A percentile compares a stretch with the other conserved stretches of the same genome.
phyloP scores from a whole-genome alignment of 2,113 vertebrate genomes.

The Grus americana region DNA sequence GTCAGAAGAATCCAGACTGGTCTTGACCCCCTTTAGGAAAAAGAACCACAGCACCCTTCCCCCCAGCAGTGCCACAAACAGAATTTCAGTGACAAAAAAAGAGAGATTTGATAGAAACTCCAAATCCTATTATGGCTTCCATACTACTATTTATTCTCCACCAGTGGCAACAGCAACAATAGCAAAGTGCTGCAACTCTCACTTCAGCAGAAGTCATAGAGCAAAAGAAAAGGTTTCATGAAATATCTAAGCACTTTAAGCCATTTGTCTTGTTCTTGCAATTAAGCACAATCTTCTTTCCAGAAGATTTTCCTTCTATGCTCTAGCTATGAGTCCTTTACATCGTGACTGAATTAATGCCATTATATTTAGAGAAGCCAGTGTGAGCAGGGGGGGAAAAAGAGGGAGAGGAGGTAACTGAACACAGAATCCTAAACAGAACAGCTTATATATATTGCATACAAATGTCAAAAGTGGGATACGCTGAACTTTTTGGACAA shows the following conservation, averaged over 20 bases:
- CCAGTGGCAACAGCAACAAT: neutral
- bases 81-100: neutral
- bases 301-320: neutral
- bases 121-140: neutral
- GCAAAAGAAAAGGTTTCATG: neutral
- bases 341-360: neutral
- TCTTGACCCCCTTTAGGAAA: neutral
- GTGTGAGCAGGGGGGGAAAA: neutral
- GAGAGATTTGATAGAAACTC: neutral
- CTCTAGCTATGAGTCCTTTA: neutral
- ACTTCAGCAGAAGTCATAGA: neutral
- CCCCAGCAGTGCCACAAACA: accelerated
- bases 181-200: neutral
- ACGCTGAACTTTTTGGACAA: neutral
- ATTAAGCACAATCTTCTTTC: neutral
- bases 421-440: neutral
- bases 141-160: neutral
- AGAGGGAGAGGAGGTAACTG: neutral
- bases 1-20: neutral
- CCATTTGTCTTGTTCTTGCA: neutral
- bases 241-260: neutral
- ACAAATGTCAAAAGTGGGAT: neutral
- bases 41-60: neutral
- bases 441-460: neutral
- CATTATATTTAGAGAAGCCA: neutral